These are phyloP conservation scores for Epirrhoe tristata DNA, from an alignment of 2,888 invertebrate species.

Conservation along the genomic window DNA sequence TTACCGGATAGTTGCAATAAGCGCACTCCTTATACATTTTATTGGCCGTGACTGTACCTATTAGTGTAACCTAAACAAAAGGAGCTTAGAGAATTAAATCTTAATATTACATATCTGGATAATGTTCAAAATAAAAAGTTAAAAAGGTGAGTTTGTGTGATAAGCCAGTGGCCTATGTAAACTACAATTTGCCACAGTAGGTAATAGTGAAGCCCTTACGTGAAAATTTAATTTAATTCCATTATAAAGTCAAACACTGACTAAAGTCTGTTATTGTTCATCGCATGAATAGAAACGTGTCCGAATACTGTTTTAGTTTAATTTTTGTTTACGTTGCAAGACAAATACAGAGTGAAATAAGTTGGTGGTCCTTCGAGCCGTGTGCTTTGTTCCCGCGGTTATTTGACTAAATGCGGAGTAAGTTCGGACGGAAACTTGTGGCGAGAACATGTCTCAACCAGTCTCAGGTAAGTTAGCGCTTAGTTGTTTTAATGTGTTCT, in stretches of 20 bases:
- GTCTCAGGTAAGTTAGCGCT: slow-evolving; percentile 22
- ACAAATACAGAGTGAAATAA: slow-evolving; percentile 52
- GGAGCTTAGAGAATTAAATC: neutral
- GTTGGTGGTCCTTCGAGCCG: slow-evolving; percentile 47
- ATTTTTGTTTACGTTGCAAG: slow-evolving; percentile 45
- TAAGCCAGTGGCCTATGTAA: neutral
- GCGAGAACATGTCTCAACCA: slow-evolving; percentile 29
- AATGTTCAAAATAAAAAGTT: neutral
- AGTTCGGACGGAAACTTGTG: slow-evolving; percentile 49
- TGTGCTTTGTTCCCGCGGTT: slow-evolving; percentile 49
- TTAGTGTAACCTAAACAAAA: too few relatives aligned
- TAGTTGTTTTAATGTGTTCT: slow-evolving; percentile 17
- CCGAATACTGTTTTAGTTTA: slow-evolving; percentile 35
- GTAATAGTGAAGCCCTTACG: neutral
- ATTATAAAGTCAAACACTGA: slow-evolving; percentile 25
- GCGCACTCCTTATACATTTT: too few relatives aligned
- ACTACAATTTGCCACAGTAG: neutral
- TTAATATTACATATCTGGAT: neutral
- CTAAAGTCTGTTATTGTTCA: slow-evolving; percentile 22
- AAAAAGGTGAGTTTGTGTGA: neutral
- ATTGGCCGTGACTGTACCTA: too few relatives aligned
- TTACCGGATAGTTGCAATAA: too few relatives aligned
- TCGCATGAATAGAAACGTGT: slow-evolving; percentile 38
- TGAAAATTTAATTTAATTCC: slow-evolving; percentile 16
- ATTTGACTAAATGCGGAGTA: slow-evolving; percentile 53